Base-by-base conservation (phyloP, 2,797 vertebrate genomes). In the Cryptoblepharus egeriae region DNA sequence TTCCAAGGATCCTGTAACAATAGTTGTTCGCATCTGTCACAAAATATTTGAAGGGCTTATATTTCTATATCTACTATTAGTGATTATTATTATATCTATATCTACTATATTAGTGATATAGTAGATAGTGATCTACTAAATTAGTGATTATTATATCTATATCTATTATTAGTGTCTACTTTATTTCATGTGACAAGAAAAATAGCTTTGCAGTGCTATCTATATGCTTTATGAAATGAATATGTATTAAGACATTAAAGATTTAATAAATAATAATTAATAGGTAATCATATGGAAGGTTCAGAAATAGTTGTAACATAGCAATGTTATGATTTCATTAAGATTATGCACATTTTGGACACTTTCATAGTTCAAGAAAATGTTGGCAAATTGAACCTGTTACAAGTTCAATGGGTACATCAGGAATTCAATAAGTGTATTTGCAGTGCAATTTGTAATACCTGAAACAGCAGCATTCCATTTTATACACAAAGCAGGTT, bases 1-100 rank as follows among this genome's bases (percentile, higher is more conserved):
- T 88, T 70, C 65, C 55, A 82, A 24, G 58, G 55, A 87, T 83
- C 74, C 73, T 64, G 22, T 60, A 85, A 82, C 79, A 90, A 80
- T 73, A 88, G 72, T 80, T 67, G 67, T 61, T 81, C 30, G 84
- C 90, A 89, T 85, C 86, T 92, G 87, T 86, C 86, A 89, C 65
- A 92, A 85, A 74, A 84, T 49, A 49, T 61, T 15, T 76, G 63
- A 83, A 55, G 45, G 37, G 26, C 32, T 71, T 60, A 28, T 81
- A 80, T 77, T 91, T 91, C 73, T 86, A n/a, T n/a, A n/a, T n/a
- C n/a, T n/a, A n/a, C n/a, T n/a, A n/a, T n/a, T n/a, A n/a, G n/a
- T n/a, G n/a, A n/a, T n/a, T n/a, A n/a, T n/a, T n/a, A n/a, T n/a
- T n/a, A n/a, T n/a, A n/a, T n/a, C n/a, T n/a, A n/a, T n/a, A n/a